Base-by-base conservation (phyloP, 2,888 invertebrate species). In the Brachyopa scutellaris region DNA sequence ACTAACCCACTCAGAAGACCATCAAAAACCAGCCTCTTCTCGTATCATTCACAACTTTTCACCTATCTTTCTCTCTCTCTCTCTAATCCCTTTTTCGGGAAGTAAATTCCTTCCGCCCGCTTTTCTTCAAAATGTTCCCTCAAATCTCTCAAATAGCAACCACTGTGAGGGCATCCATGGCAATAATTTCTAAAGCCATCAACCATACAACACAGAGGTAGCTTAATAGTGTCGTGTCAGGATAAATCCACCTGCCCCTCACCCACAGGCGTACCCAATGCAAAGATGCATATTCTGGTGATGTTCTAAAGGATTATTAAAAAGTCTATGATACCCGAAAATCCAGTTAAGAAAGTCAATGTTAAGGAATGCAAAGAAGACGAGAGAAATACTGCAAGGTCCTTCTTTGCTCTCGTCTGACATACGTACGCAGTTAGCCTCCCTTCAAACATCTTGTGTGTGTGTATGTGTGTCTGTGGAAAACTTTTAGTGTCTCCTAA, bases 401-500 rank as follows among this genome's bases (percentile, higher is more conserved):
- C 42, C 33, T 33, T 33, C 59, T n/a, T 13, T 6, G n/a, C n/a
- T n/a, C n/a, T 15, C 26, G 6, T 47, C 36, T 33, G 57, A 36
- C 57, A 23, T 26, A 51, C 31, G 36, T 47, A 57, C 69, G 57
- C 40, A 72, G n/a, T n/a, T 45, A 61, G 51, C 69, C n/a, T n/a
- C n/a, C n/a, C n/a, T n/a, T n/a, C 38, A 47, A 69, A 47, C 45
- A 64, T 59, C 47, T 40, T 42, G 42, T 42, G 31, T 31, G 9
- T 31, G 31, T 31, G n/a, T 13, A 9, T 9, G 29, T 67, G 38
- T 73, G 73, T 73, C 47, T 73, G 40, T 74, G 57, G 55, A 67
- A 73, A 84, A 83, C 72, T 83, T 83, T 83, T 73, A 69, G 73
- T 84, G 77, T 84, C 73, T 70, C 66, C 72, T 82, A 85, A 82